These are phyloP conservation scores for Micrastur ruficollis DNA, from an alignment of 2,797 vertebrate species.

Conservation along the genomic window DNA sequence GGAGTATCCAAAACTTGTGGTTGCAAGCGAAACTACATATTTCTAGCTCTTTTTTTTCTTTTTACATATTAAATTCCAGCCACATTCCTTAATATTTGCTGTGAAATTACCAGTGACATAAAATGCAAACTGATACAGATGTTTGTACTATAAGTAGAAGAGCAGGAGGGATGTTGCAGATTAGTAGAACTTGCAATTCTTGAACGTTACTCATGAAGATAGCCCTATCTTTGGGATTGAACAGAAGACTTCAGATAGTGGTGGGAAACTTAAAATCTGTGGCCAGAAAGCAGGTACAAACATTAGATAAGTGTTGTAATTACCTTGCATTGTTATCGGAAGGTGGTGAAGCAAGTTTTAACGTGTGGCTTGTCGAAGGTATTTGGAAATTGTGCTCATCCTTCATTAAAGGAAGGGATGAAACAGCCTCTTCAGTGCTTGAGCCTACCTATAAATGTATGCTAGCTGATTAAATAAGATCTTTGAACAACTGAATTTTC, in stretches of 20 bases:
- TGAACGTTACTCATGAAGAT: rapidly evolving
- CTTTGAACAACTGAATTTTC: background rate
- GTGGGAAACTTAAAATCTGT: background rate
- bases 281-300: background rate
- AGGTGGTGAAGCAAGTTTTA: background rate
- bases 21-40: background rate
- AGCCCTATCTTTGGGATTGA: background rate
- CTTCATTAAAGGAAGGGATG: background rate
- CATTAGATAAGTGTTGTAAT: background rate
- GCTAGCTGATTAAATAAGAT: background rate
- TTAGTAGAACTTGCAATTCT: background rate
- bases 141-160: background rate
- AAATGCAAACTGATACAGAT: background rate
- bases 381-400: slow-evolving; percentile 1
- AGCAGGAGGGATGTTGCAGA: background rate
- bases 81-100: background rate
- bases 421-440: background rate
- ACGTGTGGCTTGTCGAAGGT: background rate
- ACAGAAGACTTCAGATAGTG: background rate
- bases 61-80: background rate
- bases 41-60: background rate
- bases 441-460: background rate
- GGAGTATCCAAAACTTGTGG: background rate
- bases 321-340: background rate
- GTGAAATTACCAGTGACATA: background rate